Base-by-base conservation (phyloP, 2,888 invertebrate genomes). In the Metallyticus violacea region DNA sequence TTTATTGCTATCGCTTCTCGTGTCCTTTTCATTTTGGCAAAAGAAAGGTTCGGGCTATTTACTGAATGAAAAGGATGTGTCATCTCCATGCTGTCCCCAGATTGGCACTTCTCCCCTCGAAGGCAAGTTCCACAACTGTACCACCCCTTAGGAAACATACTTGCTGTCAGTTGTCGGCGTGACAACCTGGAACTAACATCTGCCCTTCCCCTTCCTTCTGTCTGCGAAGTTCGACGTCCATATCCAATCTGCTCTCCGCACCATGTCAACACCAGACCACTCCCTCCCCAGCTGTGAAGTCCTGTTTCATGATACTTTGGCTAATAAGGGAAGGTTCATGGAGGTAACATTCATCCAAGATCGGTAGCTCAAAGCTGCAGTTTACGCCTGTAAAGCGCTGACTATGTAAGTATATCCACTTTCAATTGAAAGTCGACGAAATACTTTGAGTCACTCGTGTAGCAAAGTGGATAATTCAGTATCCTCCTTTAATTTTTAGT, bases 171-270 rank as follows among this genome's bases (percentile, higher is more conserved):
- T 82, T 62, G 26, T 76, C 76, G 62, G 76, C 30, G 82, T 29
- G 82, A 82, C 82, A 82, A 15, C 9, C 26, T 82, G 82, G 82
- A 82, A 76, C 76, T 76, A 82, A 82, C 82, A 82, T 40, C 82
- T 82, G 82, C 62, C 26, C 22, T 26, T 62, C 40, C 40, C 40
- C n/a, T n/a, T 22, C 78, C 15, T 6, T n/a, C 78, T 78, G 78
- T 78, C 78, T 27, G 26, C 80, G 6, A 80, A 22, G 62, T 26
- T 76, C 76, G 82, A 76, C 82, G 62, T 76, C 82, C 76, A 82
- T 76, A 82, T 9, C 76, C 26, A 82, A 82, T 82, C 62, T 82
- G 82, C 81, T 30, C 30, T 26, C 7, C 30, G 30, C 81, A 62
- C 40, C 40, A 62, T 22, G 40, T 62, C 40, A 62, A 62, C 40